phyloP scores from a whole-genome alignment of 2,888 invertebrate genomes.

The Lacanobia wlatinum region DNA sequence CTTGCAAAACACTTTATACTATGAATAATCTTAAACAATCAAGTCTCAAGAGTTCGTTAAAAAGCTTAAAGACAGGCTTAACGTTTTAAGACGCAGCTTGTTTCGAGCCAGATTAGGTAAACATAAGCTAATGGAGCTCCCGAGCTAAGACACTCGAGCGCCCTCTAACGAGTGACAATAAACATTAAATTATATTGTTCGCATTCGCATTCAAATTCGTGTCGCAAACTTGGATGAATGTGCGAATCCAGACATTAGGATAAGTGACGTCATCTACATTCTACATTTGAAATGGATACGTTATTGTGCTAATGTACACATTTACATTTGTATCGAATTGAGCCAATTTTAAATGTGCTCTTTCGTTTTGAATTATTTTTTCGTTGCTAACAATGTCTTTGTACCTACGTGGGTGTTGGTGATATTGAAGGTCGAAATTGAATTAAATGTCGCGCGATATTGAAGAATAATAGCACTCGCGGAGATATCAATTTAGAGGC shows the following conservation, averaged over 20 bases:
- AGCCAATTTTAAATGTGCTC: conserved; percentile 28
- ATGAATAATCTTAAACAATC: conserved; percentile 41
- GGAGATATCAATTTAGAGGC: conserved; percentile 16
- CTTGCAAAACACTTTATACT: conserved; percentile 21
- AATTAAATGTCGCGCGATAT: conserved; percentile 17
- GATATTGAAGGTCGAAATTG: conserved; percentile 26
- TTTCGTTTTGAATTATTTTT: conserved; percentile 17
- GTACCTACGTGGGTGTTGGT: conserved; percentile 7
- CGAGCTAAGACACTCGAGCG: conserved; percentile 35
- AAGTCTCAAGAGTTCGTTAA: conserved; percentile 42
- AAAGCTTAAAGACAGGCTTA: conserved; percentile 50
- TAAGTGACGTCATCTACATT: conserved; percentile 56
- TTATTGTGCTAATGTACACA: conserved; percentile 38
- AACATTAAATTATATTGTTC: conserved; percentile 55
- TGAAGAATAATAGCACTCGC: conserved; percentile 36
- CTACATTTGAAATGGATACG: conserved; percentile 56
- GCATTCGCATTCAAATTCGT: conserved; percentile 54
- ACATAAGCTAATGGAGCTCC: conserved; percentile 48
- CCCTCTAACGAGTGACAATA: conserved; percentile 42
- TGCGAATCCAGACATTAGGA: conserved; percentile 41
- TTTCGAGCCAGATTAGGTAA: conserved; percentile 57
- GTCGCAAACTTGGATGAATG: conserved; percentile 42
- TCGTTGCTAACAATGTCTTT: neutral
- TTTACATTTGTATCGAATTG: conserved; percentile 51
- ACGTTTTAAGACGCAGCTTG: conserved; percentile 49